Base-by-base conservation (phyloP, 2,888 invertebrate species). In the Sinodicranocentrus sp. region DNA sequence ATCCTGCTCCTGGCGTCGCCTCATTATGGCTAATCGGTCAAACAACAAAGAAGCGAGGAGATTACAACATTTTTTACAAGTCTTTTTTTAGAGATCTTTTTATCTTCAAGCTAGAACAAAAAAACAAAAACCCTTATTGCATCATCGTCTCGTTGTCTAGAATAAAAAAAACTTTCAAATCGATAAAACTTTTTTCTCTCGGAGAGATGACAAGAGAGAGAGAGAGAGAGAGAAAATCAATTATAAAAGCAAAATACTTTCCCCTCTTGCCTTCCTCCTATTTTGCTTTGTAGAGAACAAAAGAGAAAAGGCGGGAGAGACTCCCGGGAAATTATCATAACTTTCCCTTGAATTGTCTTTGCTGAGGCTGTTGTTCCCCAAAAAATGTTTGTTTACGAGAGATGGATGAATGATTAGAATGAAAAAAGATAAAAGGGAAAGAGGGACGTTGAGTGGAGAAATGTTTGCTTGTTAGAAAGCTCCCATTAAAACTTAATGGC, bases 11-110 rank as follows among this genome's bases (percentile, higher is more conserved):
- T 48, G 48, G 48, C 48, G 48, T 48, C 15, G 10, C 21, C 13
- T 57, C 25, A 57, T 57, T 57, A 57, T 25, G 13, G 25, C 25
- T 57, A 57, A 57, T 57, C 57, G 57, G 57, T 57, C 23, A 57
- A 57, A 25, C 57, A 57, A 57, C 57, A 57, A 57, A 23, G 25
- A 2, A 23, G 25, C 6, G 25, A 48, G 48, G n/a, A 33, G 5
- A 33, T 10, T 33, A 10, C n/a, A n/a, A n/a, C n/a, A n/a, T n/a
- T n/a, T n/a, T n/a, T n/a, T n/a, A n/a, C n/a, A n/a, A n/a, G n/a
- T n/a, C n/a, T n/a, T n/a, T n/a, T n/a, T n/a, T n/a, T n/a, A n/a
- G n/a, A n/a, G n/a, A n/a, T n/a, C n/a, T n/a, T n/a, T n/a, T n/a
- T n/a, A n/a, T n/a, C n/a, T n/a, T n/a, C n/a, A n/a, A n/a, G n/a